These are phyloP conservation scores for Nicator chloris DNA, from an alignment of 2,113 vertebrate species.

Conservation along the genomic window DNA sequence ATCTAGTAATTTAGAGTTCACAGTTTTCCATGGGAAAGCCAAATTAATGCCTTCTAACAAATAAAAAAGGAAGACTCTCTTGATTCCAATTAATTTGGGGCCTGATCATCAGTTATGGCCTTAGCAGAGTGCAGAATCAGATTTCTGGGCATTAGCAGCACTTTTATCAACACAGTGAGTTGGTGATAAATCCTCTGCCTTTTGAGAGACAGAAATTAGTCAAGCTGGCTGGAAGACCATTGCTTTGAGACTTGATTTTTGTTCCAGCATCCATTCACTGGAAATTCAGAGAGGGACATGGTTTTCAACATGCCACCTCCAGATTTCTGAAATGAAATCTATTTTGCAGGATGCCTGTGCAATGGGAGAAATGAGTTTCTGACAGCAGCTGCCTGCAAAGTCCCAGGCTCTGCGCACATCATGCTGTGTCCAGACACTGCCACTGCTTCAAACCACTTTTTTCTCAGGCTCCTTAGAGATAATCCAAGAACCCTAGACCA, in stretches of 20 bases:
- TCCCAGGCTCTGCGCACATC: background rate
- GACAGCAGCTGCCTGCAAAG: background rate
- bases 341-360: background rate
- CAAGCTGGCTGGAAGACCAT: background rate
- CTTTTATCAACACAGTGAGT: background rate
- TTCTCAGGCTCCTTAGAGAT: background rate
- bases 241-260: background rate
- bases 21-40: background rate
- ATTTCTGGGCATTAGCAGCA: background rate
- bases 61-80: background rate
- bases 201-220: background rate
- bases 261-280: background rate
- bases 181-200: background rate
- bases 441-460: background rate
- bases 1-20: background rate
- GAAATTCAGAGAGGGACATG: background rate
- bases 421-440: background rate
- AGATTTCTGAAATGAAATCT: background rate
- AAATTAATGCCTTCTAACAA: background rate
- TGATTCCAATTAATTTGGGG: rapidly evolving
- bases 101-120: background rate
- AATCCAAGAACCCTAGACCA: background rate
- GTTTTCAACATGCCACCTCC: background rate
- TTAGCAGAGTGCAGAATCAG: background rate
- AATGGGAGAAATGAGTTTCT: background rate